Evolutionary conservation across 2,888 invertebrate species (phyloP).

Genomic region (Acleris holmiana): DNA sequence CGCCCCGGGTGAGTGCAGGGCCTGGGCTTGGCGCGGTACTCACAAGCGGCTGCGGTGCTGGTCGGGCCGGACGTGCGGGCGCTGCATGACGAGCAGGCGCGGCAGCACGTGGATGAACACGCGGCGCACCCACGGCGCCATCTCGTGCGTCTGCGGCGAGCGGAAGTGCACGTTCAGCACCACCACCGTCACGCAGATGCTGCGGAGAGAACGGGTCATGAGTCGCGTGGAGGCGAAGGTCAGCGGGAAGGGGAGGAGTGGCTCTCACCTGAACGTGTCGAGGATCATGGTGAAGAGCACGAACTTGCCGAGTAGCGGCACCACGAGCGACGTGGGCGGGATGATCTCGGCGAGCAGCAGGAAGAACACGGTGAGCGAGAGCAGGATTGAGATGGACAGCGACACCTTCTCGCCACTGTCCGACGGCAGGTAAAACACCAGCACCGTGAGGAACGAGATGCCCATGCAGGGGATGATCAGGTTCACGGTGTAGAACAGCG

Average conservation of each 20-base stretch:
- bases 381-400: slow-evolving; percentile 96
- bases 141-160: slow-evolving; percentile 98
- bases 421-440: slow-evolving; percentile 98
- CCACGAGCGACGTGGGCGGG: slow-evolving; percentile 94
- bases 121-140: slow-evolving; percentile 98
- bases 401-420: slow-evolving; percentile 99
- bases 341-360: slow-evolving; percentile 88
- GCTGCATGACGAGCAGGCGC: slow-evolving; percentile 95
- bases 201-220: slow-evolving; percentile 58
- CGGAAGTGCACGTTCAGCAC: slow-evolving; percentile 99
- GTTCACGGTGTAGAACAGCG: slow-evolving; percentile 98
- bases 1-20: too few species aligned
- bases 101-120: slow-evolving; percentile 98
- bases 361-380: slow-evolving; percentile 98
- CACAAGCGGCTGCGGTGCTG: slow-evolving; percentile 84
- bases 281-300: slow-evolving; percentile 98
- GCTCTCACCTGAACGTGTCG: slow-evolving; percentile 94
- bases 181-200: slow-evolving; percentile 97
- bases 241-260: neutral
- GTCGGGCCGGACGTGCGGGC: slow-evolving; percentile 88
- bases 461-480: slow-evolving; percentile 98
- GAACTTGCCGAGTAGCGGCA: slow-evolving; percentile 96
- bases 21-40: slow-evolving; percentile 43
- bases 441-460: slow-evolving; percentile 97
- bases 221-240: neutral